Evolutionary conservation across 2,113 vertebrate genomes (phyloP), one percentile per base, ranked within the genome.

Genomic region (Melanostigma gelatinosum): DNA sequence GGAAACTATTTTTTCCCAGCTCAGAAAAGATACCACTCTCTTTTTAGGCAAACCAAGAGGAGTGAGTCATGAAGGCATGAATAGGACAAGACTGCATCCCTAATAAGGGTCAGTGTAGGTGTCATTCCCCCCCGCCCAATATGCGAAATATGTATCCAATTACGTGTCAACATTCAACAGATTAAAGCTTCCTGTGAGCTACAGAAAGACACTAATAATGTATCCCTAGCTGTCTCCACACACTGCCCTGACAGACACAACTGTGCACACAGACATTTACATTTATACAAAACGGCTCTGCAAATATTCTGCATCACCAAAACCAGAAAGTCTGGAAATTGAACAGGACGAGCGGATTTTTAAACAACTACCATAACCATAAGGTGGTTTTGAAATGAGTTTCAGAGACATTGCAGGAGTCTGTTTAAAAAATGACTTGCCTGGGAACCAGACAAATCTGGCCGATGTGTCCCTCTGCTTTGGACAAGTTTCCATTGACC

Each of bases 21-120:
- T 63, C 11, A 71, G 70, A 63, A 44, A 79, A 82, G 40, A 93
- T 75, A 81, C 0, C 29, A 50, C 13, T 85, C 79, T 89, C 76
- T 80, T 76, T 71, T 24, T 0, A 58, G 63, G 61, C 72, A 90
- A 63, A 85, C 44, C 46, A 65, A 24, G 70, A 15, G 29, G 65
- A 70, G 72, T 86, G 84, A 92, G 77, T 86, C 84, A 58, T 42
- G 9, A 40, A 34, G 44, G 36, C 52, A 20, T 29, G 20, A 27
- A 29, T 10, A n/a, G 42, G 42, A 70, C 16, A 24, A 12, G 8
- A 32, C 66, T 16, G 20, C 48, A 61, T 60, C 66, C 40, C 38
- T 80, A 73, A 91, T 89, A 70, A 72, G 69, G 54, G 36, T 55
- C 65, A 38, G 27, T 68, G 80, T 50, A 24, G 8, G 67, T 83